Conservation (phyloP, 2,113 vertebrate genomes). For the Typhlomys cinereus region DNA sequence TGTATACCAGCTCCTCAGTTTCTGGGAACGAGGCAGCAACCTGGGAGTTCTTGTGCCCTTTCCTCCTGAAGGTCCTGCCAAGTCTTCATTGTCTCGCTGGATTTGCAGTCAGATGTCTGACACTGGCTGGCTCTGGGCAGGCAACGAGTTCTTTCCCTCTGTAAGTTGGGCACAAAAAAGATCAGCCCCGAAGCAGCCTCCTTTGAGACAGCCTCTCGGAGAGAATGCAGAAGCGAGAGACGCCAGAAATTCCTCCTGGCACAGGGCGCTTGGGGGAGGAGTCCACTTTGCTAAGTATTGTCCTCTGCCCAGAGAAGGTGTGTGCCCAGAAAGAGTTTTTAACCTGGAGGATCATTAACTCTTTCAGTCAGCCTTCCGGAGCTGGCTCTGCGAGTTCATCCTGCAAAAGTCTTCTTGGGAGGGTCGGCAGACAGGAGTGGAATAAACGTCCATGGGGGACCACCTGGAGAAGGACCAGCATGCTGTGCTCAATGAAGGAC, state of each 20-base stretch:
- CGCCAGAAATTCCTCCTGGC: constrained; percentile 63
- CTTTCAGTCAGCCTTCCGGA: constrained; percentile 23
- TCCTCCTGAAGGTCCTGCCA: constrained; percentile 58
- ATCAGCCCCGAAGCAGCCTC: constrained; percentile 57
- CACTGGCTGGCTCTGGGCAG: constrained; percentile 63
- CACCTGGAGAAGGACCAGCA: constrained; percentile 75
- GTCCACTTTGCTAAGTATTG: constrained; percentile 74
- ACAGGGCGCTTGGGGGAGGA: constrained; percentile 80
- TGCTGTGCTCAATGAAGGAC: constrained; percentile 85
- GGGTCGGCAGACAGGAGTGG: constrained; percentile 56
- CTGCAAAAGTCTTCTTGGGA: constrained; percentile 62
- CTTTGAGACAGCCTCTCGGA: constrained; percentile 46
- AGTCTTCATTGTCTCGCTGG: constrained; percentile 43
- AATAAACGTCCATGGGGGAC: constrained; percentile 77
- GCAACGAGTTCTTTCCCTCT: constrained; percentile 64
- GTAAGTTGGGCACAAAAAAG: constrained; percentile 71
- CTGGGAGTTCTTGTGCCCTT: constrained; percentile 14
- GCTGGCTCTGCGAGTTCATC: constrained; percentile 24
- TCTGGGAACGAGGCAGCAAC: constrained; percentile 44
- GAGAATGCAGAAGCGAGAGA: constrained; percentile 22
- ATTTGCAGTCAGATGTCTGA: constrained; percentile 60
- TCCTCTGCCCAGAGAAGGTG: constrained; percentile 80
- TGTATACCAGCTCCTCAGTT: neutral
- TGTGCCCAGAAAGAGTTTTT: constrained; percentile 76
- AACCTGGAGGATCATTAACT: constrained; percentile 71